Percentiles rank a stretch among this genome's conserved stretches.
Conservation (phyloP, 1,140 invertebrate species). For the Diplogasteroides magnus region DNA sequence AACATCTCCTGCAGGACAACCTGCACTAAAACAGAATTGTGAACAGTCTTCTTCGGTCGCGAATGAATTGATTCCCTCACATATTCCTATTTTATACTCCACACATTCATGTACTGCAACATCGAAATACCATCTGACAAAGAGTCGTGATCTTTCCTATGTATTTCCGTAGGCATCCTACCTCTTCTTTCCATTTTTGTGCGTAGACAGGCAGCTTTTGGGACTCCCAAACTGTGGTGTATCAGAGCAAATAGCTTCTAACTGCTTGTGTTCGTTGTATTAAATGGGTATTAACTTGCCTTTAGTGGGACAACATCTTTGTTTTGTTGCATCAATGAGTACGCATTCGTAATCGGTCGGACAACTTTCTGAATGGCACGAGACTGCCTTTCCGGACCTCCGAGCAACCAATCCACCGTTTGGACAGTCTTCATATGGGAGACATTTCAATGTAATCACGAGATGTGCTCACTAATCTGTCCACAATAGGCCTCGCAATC, state of each 20-base stretch:
- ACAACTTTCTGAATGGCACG: conserved; percentile 26
- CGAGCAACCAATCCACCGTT: conserved; percentile 24
- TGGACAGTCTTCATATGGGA: conserved; percentile 25
- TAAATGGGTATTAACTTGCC: not conserved
- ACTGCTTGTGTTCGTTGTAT: not conserved
- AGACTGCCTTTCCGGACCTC: conserved; percentile 13
- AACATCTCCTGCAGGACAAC: conserved; percentile 17
- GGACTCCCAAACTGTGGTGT: too few species aligned
- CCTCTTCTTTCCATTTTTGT: not conserved
- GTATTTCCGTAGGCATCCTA: not conserved
- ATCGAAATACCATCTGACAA: conserved; percentile 27
- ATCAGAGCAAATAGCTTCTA: not conserved
- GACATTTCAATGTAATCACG: not conserved
- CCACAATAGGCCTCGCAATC: conserved; percentile 34
- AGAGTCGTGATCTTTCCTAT: not conserved
- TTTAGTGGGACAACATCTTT: conserved; percentile 28
- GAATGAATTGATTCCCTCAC: conserved; percentile 22
- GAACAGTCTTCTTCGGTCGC: conserved; percentile 15
- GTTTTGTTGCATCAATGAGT: conserved; percentile 17
- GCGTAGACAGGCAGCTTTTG: too few species aligned
- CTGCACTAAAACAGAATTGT: conserved; percentile 20
- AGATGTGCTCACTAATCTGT: conserved; percentile 25
- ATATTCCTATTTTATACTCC: conserved; percentile 17
- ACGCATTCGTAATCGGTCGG: conserved; percentile 29
- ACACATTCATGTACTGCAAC: conserved; percentile 20